Percentiles rank a stretch among this genome's conserved stretches.
Conservation (phyloP, 2,113 vertebrate genomes). For the Bungarus multicinctus region DNA sequence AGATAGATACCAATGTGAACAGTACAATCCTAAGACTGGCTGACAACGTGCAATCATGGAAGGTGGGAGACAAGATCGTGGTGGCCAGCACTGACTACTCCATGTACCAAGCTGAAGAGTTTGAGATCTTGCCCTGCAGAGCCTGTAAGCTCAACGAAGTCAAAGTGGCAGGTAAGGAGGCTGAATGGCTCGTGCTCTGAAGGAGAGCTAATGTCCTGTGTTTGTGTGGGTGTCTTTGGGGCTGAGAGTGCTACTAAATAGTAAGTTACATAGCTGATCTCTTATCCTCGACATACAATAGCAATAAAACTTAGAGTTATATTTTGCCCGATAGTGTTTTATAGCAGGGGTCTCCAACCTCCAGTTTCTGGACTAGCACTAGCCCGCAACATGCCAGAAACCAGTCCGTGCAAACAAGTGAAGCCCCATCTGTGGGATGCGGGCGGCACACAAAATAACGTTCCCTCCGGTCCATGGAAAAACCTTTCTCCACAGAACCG, state of each 20-base stretch:
- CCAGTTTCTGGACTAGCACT: too few species aligned
- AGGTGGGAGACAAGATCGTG: conserved; percentile 70
- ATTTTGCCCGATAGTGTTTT: not conserved
- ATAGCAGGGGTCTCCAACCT: too few species aligned
- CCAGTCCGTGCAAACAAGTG: too few species aligned
- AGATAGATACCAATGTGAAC: conserved; percentile 79
- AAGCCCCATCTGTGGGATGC: too few species aligned
- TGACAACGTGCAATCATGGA: conserved; percentile 71
- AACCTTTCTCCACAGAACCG: too few species aligned
- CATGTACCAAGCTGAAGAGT: conserved; percentile 86
- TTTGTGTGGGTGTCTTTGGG: not conserved
- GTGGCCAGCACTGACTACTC: conserved; percentile 82
- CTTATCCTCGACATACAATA: not conserved
- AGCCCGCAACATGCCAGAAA: too few species aligned
- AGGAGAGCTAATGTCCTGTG: not conserved
- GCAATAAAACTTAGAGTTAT: not conserved
- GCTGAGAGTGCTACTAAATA: not conserved
- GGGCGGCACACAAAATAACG: too few species aligned
- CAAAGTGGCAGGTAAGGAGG: conserved; percentile 85
- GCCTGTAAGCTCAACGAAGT: conserved; percentile 79
- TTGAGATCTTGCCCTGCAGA: conserved; percentile 72
- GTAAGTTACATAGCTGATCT: not conserved
- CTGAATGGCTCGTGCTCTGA: not conserved
- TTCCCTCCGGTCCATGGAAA: too few species aligned
- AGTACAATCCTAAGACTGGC: conserved; percentile 71